These are phyloP conservation scores for Ciconia nigra DNA, from an alignment of 2,797 vertebrate species.

Conservation along the genomic window DNA sequence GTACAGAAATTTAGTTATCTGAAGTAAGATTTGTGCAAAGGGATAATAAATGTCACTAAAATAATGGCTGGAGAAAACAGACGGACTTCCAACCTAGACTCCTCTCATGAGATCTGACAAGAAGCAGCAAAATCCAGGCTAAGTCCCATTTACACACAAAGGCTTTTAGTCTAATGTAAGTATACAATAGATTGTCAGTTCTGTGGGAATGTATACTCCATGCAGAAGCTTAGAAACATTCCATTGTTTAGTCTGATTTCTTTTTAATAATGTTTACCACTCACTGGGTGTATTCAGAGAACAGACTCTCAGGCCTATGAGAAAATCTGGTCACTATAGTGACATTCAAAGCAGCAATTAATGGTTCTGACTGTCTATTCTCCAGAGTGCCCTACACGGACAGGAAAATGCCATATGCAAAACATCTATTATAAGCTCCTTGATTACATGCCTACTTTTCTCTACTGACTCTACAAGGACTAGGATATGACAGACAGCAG, in stretches of 20 bases:
- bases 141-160: background rate
- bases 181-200: background rate
- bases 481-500: rapidly evolving
- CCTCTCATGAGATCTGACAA: background rate
- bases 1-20: background rate
- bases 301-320: background rate
- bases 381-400: background rate
- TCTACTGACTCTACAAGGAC: background rate
- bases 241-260: background rate
- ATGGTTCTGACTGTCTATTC: background rate
- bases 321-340: background rate
- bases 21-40: background rate
- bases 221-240: background rate
- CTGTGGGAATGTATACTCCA: background rate
- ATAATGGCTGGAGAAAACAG: background rate
- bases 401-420: background rate
- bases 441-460: background rate
- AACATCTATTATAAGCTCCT: background rate
- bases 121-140: background rate
- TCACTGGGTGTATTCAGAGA: background rate
- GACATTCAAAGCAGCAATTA: background rate
- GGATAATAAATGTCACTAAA: background rate
- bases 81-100: background rate
- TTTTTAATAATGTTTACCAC: background rate
- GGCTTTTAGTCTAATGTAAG: background rate